phyloP scores from a whole-genome alignment of 1,140 invertebrate genomes.

The Arctopsyche grandis region DNA sequence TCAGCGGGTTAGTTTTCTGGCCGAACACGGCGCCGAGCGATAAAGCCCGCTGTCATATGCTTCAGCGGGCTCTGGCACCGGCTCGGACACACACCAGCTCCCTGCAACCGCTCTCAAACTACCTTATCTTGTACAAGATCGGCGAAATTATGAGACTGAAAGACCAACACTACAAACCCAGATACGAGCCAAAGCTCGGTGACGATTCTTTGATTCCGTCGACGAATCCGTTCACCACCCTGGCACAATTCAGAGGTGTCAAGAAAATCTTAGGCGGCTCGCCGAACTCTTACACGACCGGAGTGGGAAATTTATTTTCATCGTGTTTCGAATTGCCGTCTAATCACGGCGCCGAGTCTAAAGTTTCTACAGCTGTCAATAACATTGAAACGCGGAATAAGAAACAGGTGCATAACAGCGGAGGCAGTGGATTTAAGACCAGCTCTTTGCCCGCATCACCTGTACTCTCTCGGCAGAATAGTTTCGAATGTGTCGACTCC shows the following conservation, averaged over 20 bases:
- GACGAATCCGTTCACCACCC: constrained; percentile 75
- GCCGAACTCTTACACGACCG: constrained; percentile 61
- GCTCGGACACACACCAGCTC: constrained; percentile 47
- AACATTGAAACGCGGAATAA: constrained; percentile 33
- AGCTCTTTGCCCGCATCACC: constrained; percentile 55
- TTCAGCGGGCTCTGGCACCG: constrained; percentile 55
- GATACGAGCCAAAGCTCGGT: constrained; percentile 48
- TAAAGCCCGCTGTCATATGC: constrained; percentile 77
- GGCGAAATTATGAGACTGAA: constrained; percentile 82
- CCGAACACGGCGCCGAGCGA: constrained; percentile 72
- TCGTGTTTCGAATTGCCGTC: constrained; percentile 77
- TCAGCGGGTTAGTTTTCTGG: constrained; percentile 66
- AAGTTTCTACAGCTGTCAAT: constrained; percentile 50
- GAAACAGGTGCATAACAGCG: neutral
- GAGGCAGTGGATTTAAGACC: neutral
- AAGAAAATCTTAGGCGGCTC: constrained; percentile 79
- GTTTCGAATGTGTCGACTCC: constrained; percentile 44
- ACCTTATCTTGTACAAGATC: constrained; percentile 69
- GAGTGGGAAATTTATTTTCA: constrained; percentile 72
- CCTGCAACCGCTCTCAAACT: constrained; percentile 59
- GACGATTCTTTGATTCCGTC: neutral
- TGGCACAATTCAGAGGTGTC: constrained; percentile 75
- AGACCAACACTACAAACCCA: constrained; percentile 81
- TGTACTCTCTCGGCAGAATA: constrained; percentile 54
- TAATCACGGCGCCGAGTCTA: constrained; percentile 31